A percentile compares a stretch with the other conserved stretches of the same genome.
phyloP scores from a whole-genome alignment of 2,797 vertebrate species.

The Pangasius macronema region DNA sequence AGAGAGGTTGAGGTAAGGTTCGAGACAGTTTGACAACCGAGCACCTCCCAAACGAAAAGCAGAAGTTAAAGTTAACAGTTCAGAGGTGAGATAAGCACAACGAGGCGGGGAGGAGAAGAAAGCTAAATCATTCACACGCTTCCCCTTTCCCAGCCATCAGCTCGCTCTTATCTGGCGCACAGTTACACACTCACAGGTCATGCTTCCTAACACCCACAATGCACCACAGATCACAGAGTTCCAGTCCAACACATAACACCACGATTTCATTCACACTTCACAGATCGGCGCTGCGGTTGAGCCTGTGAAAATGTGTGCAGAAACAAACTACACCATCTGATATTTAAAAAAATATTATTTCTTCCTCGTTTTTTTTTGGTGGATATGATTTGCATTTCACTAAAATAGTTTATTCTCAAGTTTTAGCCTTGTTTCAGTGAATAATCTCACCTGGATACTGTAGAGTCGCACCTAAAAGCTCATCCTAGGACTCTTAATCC shows the following conservation, averaged over 20 bases:
- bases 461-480: background rate
- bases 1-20: background rate
- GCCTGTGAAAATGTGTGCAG: background rate
- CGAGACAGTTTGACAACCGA: background rate
- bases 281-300: background rate
- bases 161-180: constrained; percentile 11
- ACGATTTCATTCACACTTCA: background rate
- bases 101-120: background rate
- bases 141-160: constrained; percentile 27
- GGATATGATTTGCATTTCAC: too few relatives aligned
- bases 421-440: background rate
- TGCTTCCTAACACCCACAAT: background rate
- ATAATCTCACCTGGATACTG: background rate
- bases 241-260: background rate
- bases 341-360: too few relatives aligned
- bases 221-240: background rate
- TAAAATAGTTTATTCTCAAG: background rate
- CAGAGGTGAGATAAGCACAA: constrained; percentile 31
- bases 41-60: background rate
- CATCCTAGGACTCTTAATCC: background rate
- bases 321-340: background rate
- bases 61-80: constrained; percentile 11
- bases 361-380: background rate
- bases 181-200: background rate
- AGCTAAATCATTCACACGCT: constrained; percentile 37